Evolutionary conservation across 2,113 vertebrate genomes (phyloP), one percentile per base, ranked within the genome.

Genomic region (Steatornis caripensis): DNA sequence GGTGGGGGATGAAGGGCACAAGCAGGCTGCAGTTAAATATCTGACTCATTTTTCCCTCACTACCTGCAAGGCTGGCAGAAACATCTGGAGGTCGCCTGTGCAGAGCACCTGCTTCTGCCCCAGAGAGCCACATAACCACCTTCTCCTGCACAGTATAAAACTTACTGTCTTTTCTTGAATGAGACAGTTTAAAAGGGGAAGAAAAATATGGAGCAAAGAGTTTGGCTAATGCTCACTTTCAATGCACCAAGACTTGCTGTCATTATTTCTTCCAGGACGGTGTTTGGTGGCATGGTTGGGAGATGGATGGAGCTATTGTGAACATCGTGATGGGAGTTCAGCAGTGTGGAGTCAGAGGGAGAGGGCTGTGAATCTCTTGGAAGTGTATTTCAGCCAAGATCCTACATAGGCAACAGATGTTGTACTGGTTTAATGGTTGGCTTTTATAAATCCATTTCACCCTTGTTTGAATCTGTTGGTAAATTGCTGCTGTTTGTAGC

Each of bases 181-280:
- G 39, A 95, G 95, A 91, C 92, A 96, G 93, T 85, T 94, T 90
- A 90, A 95, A 96, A 95, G 91, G 81, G 70, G 34, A 78, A 71
- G 77, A 87, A 49, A 95, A 93, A 87, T 78, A 85, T 36, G 82
- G 87, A 85, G 82, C 78, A 0, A 6, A 58, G 85, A 39, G 71
- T 86, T 91, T 80, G 95, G 93, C 78, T 94, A 58, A 91, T 66
- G 93, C 90, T 90, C 2, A 0, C 87, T 90, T 70, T 85, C 81
- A 61, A 0, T 46, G 83, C 87, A 64, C 84, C 95, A 15, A 4
- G 72, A 11, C 46, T n/a, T 5, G 26, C 85, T 57, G 5, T 89
- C 58, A 3, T 91, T 48, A 93, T 46, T 94, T 15, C 78, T 87
- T 37, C 45, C 49, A 34, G 85, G 53, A 71, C 75, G 54, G 91